Percentiles rank a stretch among this genome's conserved stretches.
These are phyloP conservation scores for Sarcophaga peregrina DNA, from an alignment of 1,140 invertebrate genomes.

Conservation along the genomic window DNA sequence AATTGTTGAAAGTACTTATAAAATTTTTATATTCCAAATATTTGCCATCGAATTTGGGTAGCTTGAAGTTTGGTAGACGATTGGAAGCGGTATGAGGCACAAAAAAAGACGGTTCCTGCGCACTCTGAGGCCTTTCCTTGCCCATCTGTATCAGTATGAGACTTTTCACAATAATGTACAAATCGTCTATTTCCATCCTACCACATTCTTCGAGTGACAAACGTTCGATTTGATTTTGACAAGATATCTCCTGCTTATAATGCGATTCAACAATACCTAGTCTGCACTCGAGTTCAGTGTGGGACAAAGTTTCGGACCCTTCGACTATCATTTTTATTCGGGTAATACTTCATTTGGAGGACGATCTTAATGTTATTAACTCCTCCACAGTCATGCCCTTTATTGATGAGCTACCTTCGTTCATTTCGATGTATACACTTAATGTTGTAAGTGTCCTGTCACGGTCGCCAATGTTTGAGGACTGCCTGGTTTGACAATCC, in stretches of 20 bases:
- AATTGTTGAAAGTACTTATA: slow-evolving; percentile 30
- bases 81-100: background rate
- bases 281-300: slow-evolving; percentile 28
- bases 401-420: no score
- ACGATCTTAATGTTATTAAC: no score
- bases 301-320: background rate
- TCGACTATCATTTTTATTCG: slow-evolving; percentile 35
- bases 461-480: no score
- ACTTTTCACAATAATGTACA: slow-evolving; percentile 22
- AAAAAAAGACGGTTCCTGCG: background rate
- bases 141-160: background rate
- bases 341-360: slow-evolving; percentile 11
- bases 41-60: slow-evolving; percentile 42
- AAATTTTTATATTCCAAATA: slow-evolving; percentile 44
- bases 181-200: slow-evolving; percentile 30
- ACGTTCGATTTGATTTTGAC: slow-evolving; percentile 34
- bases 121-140: background rate
- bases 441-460: no score
- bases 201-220: background rate
- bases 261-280: slow-evolving; percentile 23
- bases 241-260: slow-evolving; percentile 17
- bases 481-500: no score
- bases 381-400: no score
- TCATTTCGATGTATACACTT: no score
- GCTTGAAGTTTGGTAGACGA: slow-evolving; percentile 22